Evolutionary conservation across 2,797 vertebrate species (phyloP).

Genomic region (Gastrophryne carolinensis): DNA sequence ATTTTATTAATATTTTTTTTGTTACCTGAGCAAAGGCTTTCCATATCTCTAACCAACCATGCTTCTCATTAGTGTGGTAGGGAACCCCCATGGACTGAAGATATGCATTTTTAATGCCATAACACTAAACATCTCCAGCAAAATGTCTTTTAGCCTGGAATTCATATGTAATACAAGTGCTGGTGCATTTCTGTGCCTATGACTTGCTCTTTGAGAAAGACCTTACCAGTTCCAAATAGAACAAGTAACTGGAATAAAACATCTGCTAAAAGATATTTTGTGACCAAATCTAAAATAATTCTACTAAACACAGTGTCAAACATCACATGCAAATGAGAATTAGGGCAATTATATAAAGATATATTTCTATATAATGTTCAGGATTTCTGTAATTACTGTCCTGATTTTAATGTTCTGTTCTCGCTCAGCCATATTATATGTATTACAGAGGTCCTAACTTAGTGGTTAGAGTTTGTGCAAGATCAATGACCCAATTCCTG

Average conservation of each 20-base stretch:
- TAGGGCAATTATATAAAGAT: too few relatives aligned
- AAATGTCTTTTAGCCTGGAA: slow-evolving; percentile 10
- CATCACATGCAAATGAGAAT: slow-evolving; percentile 5
- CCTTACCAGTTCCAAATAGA: background rate
- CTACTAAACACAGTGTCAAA: slow-evolving; percentile 17
- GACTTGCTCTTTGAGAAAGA: background rate
- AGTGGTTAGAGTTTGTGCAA: too few relatives aligned
- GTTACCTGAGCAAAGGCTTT: slow-evolving; percentile 15
- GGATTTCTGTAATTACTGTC: too few relatives aligned
- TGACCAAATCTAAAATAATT: slow-evolving; percentile 5
- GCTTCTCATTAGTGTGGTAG: background rate
- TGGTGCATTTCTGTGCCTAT: slow-evolving; percentile 16
- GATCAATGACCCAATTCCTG: too few relatives aligned
- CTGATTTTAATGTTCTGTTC: too few relatives aligned
- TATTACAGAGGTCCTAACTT: too few relatives aligned
- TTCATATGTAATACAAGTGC: slow-evolving; percentile 16
- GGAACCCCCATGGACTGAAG: background rate
- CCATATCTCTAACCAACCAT: slow-evolving; percentile 7
- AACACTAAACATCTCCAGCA: background rate
- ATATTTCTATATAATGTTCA: background rate
- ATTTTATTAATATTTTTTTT: background rate
- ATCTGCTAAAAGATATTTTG: slow-evolving; percentile 16
- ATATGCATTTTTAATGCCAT: slow-evolving; percentile 9
- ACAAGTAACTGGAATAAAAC: background rate
- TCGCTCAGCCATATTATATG: too few relatives aligned